Evolutionary conservation across 2,888 invertebrate species (phyloP).

Genomic region (Callosobruchus maculatus): DNA sequence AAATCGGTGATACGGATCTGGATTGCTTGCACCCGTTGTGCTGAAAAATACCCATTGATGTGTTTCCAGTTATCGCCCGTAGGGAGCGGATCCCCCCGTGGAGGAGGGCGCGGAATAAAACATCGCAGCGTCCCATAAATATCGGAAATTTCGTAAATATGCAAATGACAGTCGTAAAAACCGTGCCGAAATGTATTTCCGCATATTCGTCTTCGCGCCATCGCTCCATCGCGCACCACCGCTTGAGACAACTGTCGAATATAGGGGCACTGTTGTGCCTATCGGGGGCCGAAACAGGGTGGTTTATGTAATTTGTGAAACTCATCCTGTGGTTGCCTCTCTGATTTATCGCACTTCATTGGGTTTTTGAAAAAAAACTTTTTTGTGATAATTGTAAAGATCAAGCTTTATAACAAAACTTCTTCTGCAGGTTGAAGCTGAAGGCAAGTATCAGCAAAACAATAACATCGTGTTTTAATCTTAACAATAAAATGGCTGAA

Average conservation of each 20-base stretch:
- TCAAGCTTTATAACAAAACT: too few relatives aligned
- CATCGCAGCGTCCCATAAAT: constrained; percentile 12
- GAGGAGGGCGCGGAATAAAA: background rate
- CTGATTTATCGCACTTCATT: too few relatives aligned
- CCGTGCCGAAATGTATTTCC: constrained; percentile 11
- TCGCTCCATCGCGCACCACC: background rate
- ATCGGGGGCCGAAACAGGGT: background rate
- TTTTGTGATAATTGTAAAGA: too few relatives aligned
- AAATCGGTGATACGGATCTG: background rate
- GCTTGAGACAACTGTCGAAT: background rate
- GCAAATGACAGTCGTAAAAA: constrained; percentile 18
- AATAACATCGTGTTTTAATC: too few relatives aligned
- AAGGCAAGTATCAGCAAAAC: too few relatives aligned
- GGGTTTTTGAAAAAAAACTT: too few relatives aligned
- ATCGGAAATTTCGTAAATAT: constrained; percentile 20
- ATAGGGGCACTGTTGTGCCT: background rate
- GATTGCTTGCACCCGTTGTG: background rate
- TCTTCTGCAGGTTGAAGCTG: too few relatives aligned
- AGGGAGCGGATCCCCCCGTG: background rate
- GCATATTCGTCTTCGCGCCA: constrained; percentile 5
- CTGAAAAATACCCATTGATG: background rate
- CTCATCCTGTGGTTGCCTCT: too few relatives aligned
- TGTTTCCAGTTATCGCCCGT: background rate
- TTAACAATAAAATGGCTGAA: too few relatives aligned
- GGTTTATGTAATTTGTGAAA: too few relatives aligned